phyloP scores from a whole-genome alignment of 2,797 vertebrate genomes.

The Potorous gilbertii region DNA sequence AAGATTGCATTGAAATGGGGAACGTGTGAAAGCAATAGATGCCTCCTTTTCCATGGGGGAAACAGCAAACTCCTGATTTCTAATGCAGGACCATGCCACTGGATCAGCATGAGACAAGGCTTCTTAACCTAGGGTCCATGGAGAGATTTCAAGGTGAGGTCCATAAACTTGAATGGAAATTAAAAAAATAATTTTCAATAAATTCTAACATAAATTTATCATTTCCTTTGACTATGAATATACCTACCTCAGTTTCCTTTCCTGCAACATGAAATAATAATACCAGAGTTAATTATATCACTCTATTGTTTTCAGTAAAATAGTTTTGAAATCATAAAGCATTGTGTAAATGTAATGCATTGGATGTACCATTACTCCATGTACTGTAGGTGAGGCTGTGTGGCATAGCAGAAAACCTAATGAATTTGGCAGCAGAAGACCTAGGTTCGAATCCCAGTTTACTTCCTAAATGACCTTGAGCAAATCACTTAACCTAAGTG shows the following conservation, averaged over 20 bases:
- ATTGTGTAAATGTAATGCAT: neutral
- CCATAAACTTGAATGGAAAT: neutral
- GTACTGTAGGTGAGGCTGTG: neutral
- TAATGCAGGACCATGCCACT: neutral
- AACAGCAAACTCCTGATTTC: neutral
- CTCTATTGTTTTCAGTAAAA: neutral
- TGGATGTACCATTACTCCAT: neutral
- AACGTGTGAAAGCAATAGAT: neutral
- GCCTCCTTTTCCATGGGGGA: neutral
- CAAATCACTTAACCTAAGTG: neutral
- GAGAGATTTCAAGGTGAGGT: neutral
- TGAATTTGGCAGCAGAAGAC: neutral
- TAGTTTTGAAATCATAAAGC: neutral
- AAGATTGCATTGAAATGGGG: constrained; percentile 16
- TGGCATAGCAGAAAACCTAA: neutral
- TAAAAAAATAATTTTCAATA: neutral
- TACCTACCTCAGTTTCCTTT: neutral
- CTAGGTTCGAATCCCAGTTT: neutral
- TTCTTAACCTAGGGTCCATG: neutral
- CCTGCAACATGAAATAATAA: neutral
- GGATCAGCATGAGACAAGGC: neutral
- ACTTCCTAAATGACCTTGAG: neutral
- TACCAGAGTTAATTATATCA: neutral
- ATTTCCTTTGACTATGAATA: neutral
- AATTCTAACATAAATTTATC: neutral